Evolutionary conservation across 2,113 vertebrate genomes (phyloP).

Genomic region (Hylia prasina): DNA sequence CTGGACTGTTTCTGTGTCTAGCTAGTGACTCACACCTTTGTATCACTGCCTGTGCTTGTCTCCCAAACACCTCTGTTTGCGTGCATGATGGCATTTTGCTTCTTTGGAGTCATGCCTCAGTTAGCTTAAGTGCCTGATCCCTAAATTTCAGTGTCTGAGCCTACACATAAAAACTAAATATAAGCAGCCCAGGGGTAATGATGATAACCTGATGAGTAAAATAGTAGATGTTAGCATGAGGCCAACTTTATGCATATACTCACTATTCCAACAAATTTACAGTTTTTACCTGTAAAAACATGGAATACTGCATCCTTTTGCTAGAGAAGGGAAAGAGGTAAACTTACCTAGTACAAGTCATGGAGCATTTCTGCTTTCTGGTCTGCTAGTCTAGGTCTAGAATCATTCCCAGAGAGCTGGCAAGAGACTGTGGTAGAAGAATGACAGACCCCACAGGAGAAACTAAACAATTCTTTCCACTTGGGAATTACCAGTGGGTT

Average conservation of each 20-base stretch:
- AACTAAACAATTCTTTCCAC: background rate
- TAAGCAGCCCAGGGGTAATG: background rate
- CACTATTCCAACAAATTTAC: background rate
- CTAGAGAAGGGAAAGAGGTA: background rate
- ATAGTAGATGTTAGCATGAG: background rate
- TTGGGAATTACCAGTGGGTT: background rate
- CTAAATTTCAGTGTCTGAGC: background rate
- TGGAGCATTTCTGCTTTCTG: background rate
- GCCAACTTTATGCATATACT: background rate
- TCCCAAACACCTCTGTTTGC: background rate
- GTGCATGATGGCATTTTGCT: background rate
- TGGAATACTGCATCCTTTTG: background rate
- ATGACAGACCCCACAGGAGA: background rate
- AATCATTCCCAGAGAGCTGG: background rate
- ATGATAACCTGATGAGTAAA: background rate
- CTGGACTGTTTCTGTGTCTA: background rate
- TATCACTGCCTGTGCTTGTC: background rate
- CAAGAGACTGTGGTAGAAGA: background rate
- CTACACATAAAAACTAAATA: background rate
- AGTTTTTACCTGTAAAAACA: background rate
- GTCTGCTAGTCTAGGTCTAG: background rate
- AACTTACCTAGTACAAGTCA: background rate
- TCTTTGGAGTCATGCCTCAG: background rate
- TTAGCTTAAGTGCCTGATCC: background rate
- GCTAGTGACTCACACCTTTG: background rate